Percentiles rank a stretch among this genome's conserved stretches.
These are phyloP conservation scores for Ophioninae sp. DNA, from an alignment of 2,888 invertebrate species.

Conservation along the genomic window DNA sequence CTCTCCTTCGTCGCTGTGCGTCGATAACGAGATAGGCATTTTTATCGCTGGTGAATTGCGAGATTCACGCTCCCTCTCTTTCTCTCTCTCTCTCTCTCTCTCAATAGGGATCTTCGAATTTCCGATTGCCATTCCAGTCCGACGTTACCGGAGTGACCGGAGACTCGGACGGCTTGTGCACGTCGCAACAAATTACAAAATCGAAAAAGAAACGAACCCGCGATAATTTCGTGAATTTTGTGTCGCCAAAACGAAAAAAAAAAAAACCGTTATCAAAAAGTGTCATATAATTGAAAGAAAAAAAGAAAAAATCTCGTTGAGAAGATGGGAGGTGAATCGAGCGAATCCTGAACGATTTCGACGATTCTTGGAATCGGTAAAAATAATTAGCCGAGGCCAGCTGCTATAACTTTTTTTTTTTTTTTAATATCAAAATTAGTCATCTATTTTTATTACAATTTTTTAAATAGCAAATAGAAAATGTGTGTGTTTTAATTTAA, in stretches of 20 bases:
- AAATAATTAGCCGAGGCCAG: not conserved
- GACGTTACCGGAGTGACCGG: conserved; percentile 15
- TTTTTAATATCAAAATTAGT: too few relatives aligned
- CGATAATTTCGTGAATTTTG: conserved; percentile 3
- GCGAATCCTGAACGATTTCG: conserved; percentile 31
- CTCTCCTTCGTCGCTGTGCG: conserved; percentile 30
- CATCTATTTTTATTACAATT: too few relatives aligned
- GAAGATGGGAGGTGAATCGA: conserved; percentile 25
- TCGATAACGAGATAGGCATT: conserved; percentile 74
- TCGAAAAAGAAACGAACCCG: not conserved
- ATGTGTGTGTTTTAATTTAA: too few relatives aligned
- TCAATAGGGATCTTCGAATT: not conserved
- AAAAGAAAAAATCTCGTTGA: not conserved
- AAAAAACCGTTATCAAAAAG: not conserved
- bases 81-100: conserved; percentile 44
- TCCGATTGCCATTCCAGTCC: conserved; percentile 35
- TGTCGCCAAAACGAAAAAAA: not conserved
- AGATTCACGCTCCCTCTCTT: conserved; percentile 53
- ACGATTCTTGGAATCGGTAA: conserved; percentile 26
- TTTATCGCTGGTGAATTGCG: conserved; percentile 70
- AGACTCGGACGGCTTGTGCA: conserved; percentile 6
- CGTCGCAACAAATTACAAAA: conserved; percentile 5
- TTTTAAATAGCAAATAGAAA: too few relatives aligned
- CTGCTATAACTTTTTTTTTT: conserved; percentile 21
- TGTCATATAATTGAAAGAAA: not conserved